Evolutionary conservation across 2,797 vertebrate genomes (phyloP).

Genomic region (Spea hammondii): DNA sequence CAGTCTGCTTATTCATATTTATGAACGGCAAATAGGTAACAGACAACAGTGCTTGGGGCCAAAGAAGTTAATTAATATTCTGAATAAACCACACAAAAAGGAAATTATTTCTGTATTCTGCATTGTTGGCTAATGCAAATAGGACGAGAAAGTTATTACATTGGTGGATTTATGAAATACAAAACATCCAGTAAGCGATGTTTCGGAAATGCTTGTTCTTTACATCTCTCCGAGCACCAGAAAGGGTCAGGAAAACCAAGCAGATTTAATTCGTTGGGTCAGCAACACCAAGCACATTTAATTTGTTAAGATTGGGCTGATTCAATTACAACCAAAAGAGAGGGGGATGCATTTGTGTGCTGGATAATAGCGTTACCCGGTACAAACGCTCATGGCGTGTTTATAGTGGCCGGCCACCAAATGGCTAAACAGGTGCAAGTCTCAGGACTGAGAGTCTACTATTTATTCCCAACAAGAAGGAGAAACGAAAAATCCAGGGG

Average conservation of each 20-base stretch:
- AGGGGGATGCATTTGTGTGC: conserved; percentile 2
- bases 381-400: conserved; percentile 28
- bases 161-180: not conserved
- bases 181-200: too few species aligned
- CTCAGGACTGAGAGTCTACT: not conserved
- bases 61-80: conserved; percentile 1
- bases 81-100: not conserved
- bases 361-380: not conserved
- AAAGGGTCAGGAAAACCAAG: too few species aligned
- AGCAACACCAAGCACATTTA: too few species aligned
- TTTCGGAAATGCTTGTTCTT: too few species aligned
- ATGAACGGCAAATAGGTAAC: not conserved
- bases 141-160: not conserved
- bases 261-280: too few species aligned
- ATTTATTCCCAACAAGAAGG: too few species aligned
- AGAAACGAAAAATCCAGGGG: too few species aligned
- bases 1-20: not conserved
- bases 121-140: not conserved
- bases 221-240: too few species aligned
- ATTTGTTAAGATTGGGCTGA: not conserved
- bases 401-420: conserved; percentile 35
- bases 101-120: not conserved
- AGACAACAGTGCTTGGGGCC: not conserved
- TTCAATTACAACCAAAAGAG: conserved; percentile 19
- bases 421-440: conserved; percentile 41